Percentiles rank a stretch among this genome's conserved stretches.
Conservation (phyloP, 1,140 invertebrate genomes). For the Nebria ingens region DNA sequence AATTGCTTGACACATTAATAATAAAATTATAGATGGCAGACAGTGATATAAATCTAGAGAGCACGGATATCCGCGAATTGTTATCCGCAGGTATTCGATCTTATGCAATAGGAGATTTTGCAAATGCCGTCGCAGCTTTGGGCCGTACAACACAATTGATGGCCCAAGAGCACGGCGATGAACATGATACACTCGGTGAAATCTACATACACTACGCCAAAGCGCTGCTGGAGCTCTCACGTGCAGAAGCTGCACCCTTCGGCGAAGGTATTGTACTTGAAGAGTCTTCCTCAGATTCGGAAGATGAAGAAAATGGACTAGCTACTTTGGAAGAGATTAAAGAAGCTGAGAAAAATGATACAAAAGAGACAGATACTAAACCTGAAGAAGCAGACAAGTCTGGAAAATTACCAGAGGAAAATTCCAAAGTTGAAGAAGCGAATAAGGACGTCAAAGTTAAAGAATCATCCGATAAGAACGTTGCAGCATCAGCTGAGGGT, state of each 20-base stretch:
- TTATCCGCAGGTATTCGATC: conserved; percentile 64
- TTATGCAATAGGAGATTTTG: conserved; percentile 68
- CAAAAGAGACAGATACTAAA: conserved; percentile 22
- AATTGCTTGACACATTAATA: no score
- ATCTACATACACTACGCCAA: conserved; percentile 57
- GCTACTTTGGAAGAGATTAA: conserved; percentile 18
- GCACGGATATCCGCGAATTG: conserved; percentile 40
- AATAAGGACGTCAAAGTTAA: conserved; percentile 25
- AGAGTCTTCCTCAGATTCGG: conserved; percentile 37
- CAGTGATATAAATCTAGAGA: conserved; percentile 35
- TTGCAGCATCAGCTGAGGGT: neutral
- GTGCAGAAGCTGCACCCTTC: conserved; percentile 69
- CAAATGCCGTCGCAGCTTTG: conserved; percentile 60
- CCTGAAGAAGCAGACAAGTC: neutral
- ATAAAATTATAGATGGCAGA: conserved; percentile 53
- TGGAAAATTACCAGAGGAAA: conserved; percentile 30
- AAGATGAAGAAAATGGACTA: conserved; percentile 37
- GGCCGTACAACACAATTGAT: conserved; percentile 65
- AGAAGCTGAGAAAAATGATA: conserved; percentile 27
- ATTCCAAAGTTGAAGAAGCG: conserved; percentile 20
- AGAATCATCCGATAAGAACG: no score
- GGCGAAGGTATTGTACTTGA: conserved; percentile 56
- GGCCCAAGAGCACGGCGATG: conserved; percentile 59
- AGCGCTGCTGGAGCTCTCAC: conserved; percentile 66
- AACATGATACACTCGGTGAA: conserved; percentile 63